Base-by-base conservation (phyloP, 2,888 invertebrate genomes). In the Aspidiotus destructor region DNA sequence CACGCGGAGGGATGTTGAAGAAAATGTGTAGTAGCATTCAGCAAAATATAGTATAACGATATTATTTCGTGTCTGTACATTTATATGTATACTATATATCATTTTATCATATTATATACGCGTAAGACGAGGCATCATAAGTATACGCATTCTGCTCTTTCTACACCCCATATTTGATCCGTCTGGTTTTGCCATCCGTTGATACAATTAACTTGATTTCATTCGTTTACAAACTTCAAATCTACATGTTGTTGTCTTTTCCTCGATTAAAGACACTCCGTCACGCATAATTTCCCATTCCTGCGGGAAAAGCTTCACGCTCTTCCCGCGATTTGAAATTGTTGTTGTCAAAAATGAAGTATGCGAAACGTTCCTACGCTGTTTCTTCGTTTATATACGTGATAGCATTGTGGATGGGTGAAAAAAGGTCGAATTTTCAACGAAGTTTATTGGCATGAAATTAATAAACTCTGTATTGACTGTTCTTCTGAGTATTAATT, bases 171-270 rank as follows among this genome's bases (percentile, higher is more conserved):
- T 41, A 41, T 61, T 40, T 17, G 60, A 11, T 41, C 13, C 40
- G 40, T 55, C 41, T 15, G 40, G 28, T 60, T 62, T 7, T 28
- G 52, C 28, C 17, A 28, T 28, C 16, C 41, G 15, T 64, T 16
- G 17, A 57, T 55, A 41, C 64, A 41, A 64, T 64, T 64, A 64
- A 64, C 64, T 42, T 64, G 64, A 64, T 64, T 64, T 64, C 64
- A 53, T 53, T 54, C 55, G 54, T 41, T 55, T 64, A 55, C 64
- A 54, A 55, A 54, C 64, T 64, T 41, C 54, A 64, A 64, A 55
- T 55, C 64, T 54, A 55, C 54, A 40, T 17, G 54, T 60, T 60
- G 60, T 64, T 55, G 64, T 64, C 64, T 55, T 64, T 64, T 41
- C 41, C 55, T 54, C 64, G 55, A 64, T 64, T 64, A 64, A 64